These are phyloP conservation scores for Trachemys scripta DNA, from an alignment of 2,113 vertebrate species.

Conservation along the genomic window DNA sequence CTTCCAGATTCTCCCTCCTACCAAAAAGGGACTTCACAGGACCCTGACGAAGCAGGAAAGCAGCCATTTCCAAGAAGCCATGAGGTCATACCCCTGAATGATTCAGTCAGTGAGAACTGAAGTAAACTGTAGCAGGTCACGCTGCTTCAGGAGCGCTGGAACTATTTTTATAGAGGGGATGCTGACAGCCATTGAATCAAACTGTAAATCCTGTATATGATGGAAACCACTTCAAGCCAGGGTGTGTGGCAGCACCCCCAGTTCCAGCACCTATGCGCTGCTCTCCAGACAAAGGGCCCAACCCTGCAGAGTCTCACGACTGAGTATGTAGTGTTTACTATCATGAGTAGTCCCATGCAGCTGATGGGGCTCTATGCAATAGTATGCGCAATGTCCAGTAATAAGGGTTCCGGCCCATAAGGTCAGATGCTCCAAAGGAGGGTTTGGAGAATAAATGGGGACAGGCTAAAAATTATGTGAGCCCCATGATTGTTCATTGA, in stretches of 20 bases:
- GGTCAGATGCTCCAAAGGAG: too few relatives aligned
- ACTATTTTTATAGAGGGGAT: too few relatives aligned
- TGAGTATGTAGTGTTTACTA: background rate
- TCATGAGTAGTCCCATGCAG: background rate
- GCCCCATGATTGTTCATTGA: too few relatives aligned
- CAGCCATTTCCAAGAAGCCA: background rate
- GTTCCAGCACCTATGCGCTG: too few relatives aligned
- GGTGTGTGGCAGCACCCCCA: too few relatives aligned
- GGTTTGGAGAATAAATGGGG: too few relatives aligned
- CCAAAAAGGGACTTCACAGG: background rate
- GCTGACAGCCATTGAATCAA: too few relatives aligned
- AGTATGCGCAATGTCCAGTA: fast-evolving
- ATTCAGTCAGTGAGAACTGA: background rate
- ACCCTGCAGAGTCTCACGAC: background rate
- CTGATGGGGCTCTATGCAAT: background rate
- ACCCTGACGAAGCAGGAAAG: background rate
- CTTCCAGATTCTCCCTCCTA: background rate
- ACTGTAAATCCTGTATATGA: too few relatives aligned
- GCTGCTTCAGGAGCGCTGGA: background rate
- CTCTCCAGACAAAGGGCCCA: background rate
- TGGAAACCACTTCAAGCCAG: too few relatives aligned
- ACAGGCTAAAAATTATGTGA: too few relatives aligned
- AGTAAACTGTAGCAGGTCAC: background rate
- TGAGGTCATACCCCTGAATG: background rate
- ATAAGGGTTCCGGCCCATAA: background rate